Conservation (phyloP, 92 coral and sea anemone species). For the Hydrozoanthus gracilis region DNA sequence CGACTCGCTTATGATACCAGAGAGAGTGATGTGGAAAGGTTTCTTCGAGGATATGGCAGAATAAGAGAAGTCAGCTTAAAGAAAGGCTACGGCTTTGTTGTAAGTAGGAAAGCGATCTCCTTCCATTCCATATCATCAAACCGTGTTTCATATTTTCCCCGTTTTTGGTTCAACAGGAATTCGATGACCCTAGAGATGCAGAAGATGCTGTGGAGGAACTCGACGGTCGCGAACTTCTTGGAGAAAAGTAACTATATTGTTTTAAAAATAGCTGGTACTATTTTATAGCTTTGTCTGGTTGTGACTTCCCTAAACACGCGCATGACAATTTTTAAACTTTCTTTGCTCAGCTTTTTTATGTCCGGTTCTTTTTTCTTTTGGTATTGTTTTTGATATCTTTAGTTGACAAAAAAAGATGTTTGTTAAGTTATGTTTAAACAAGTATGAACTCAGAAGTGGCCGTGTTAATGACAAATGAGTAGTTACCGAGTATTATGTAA, state of each 20-base stretch:
- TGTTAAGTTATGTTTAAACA: too few species aligned
- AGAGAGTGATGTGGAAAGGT: slow-evolving; percentile 85
- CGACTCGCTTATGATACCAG: slow-evolving; percentile 73
- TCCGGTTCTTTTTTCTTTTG: too few species aligned
- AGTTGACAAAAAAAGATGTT: too few species aligned
- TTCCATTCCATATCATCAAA: too few species aligned
- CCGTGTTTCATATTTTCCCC: not conserved
- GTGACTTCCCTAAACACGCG: not conserved
- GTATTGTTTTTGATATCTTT: too few species aligned
- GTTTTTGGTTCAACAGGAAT: slow-evolving; percentile 57
- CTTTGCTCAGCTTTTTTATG: too few species aligned
- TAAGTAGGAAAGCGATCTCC: slow-evolving; percentile 23
- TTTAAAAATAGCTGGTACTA: not conserved
- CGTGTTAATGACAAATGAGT: too few species aligned
- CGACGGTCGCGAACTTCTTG: slow-evolving; percentile 81
- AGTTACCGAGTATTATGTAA: too few species aligned
- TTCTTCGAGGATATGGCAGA: slow-evolving; percentile 81
- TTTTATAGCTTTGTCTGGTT: not conserved
- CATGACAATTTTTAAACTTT: not conserved
- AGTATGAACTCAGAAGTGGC: too few species aligned
- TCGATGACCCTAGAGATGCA: slow-evolving; percentile 93
- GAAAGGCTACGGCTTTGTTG: slow-evolving; percentile 93
- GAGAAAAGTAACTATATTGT: slow-evolving; percentile 66
- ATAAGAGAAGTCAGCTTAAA: slow-evolving; percentile 81
- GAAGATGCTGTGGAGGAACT: slow-evolving; percentile 92